These are phyloP conservation scores for Benthosema pterotum DNA, from an alignment of 2,797 vertebrate species.

Conservation along the genomic window DNA sequence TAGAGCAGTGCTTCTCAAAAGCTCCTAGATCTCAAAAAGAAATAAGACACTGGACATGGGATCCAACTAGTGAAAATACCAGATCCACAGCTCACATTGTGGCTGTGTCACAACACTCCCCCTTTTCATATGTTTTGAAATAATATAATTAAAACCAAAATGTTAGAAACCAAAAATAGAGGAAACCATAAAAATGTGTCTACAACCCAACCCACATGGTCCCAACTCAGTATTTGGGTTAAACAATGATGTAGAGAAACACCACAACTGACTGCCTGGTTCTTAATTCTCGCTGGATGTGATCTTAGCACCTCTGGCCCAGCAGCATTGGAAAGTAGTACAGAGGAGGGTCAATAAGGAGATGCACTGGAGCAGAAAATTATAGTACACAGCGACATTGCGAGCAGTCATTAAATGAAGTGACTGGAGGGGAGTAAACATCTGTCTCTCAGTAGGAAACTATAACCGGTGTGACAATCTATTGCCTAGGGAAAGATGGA, in stretches of 20 bases:
- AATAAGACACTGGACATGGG: too few species aligned
- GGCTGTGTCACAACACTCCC: too few species aligned
- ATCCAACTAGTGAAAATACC: too few species aligned
- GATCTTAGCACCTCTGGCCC: not conserved
- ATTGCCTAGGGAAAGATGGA: slow-evolving; percentile 2
- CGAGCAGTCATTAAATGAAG: slow-evolving; percentile 34
- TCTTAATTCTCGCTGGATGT: not conserved
- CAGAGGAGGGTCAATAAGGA: slow-evolving; percentile 28
- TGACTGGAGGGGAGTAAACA: slow-evolving; percentile 38
- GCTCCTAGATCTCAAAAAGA: too few species aligned
- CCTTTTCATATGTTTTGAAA: too few species aligned
- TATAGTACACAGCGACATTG: slow-evolving; percentile 56
- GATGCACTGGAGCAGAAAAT: slow-evolving; percentile 63
- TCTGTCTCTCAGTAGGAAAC: slow-evolving; percentile 32
- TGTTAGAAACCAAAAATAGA: too few species aligned
- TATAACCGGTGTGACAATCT: slow-evolving; percentile 17
- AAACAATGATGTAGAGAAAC: too few species aligned
- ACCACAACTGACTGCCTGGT: not conserved
- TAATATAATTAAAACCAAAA: too few species aligned
- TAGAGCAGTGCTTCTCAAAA: too few species aligned
- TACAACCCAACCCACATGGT: too few species aligned
- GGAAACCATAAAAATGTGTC: too few species aligned
- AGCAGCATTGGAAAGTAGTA: slow-evolving; percentile 20
- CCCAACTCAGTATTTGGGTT: not conserved
- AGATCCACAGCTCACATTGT: too few species aligned